Base-by-base conservation (phyloP, 2,797 vertebrate species). In the Gobionotothen gibberifrons region DNA sequence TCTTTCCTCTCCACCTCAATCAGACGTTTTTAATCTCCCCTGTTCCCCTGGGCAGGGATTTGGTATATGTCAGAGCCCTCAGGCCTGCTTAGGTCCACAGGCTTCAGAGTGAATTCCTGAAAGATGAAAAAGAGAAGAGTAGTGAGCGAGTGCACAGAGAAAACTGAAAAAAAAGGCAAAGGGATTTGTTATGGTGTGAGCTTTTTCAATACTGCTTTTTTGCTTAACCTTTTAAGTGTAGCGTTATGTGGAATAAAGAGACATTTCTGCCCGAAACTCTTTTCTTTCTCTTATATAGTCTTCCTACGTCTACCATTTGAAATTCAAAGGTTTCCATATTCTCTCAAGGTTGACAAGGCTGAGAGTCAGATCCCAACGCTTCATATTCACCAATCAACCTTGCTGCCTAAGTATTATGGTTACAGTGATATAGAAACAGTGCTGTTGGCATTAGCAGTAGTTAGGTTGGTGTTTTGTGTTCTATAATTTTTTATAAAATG, bases 81-180 rank as follows among this genome's bases (percentile, higher is more conserved):
- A 81, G 87, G 92, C 81, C 84, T 64, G 79, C 84, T 88, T 75
- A 85, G 90, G 87, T 92, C 92, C 83, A 78, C 78, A 72, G 85
- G 89, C 82, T 87, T 90, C 81, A 80, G 56, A 81, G 85, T 44
- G 83, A 89, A 82, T 86, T 92, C 90, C 94, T 95, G 84, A 71
- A 93, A 94, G 90, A 93, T 92, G 88, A 92, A 90, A 90, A 93
- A 90, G 72, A 92, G 85, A 79, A 80, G 78, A 85, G 67, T 16
- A 78, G 85, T 92, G 79, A 93, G 93, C 85, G 87, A 73, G 55
- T 49, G 77, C 81, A 78, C 63, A 81, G 76, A 72, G 60, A 84
- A 81, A 87, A 73, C 63, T 74, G 72, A 46, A 69, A 80, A 71
- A 80, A 62, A 56, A 79, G 73, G 49, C 57, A 72, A 58, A 70